Percentiles rank a stretch among this genome's conserved stretches.
These are phyloP conservation scores for Ctenicera cuprea DNA, from an alignment of 2,888 invertebrate genomes.

Conservation along the genomic window DNA sequence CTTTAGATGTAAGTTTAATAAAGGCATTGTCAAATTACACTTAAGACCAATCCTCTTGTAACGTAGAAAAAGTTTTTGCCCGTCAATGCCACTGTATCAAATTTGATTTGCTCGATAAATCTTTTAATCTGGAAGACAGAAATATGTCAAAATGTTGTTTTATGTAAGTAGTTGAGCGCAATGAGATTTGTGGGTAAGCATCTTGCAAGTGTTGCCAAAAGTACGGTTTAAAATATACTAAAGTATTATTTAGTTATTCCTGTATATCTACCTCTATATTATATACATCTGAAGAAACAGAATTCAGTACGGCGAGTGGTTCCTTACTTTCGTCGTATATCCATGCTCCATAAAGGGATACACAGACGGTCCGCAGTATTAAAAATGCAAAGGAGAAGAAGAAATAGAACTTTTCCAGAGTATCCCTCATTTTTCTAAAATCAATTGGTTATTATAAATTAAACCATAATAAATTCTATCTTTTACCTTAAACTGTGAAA, in stretches of 20 bases:
- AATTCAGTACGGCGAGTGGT: constrained; percentile 74
- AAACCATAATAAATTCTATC: not conserved
- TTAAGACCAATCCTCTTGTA: constrained; percentile 67
- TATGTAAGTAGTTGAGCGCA: not conserved
- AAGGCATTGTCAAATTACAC: constrained; percentile 57
- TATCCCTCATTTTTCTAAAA: constrained; percentile 44
- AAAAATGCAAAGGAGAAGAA: constrained; percentile 68
- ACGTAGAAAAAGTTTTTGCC: constrained; percentile 68
- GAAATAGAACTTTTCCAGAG: constrained; percentile 62
- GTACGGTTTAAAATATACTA: too few species aligned
- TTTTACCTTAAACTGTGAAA: constrained; percentile 77
- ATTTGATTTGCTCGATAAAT: constrained; percentile 67
- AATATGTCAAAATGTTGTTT: constrained; percentile 35
- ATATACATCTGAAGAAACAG: constrained; percentile 79
- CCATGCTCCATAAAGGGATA: constrained; percentile 66
- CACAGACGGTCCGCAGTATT: constrained; percentile 62
- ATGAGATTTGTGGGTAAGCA: too few species aligned
- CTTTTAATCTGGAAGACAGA: constrained; percentile 64
- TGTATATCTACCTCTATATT: constrained; percentile 66
- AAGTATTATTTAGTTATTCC: too few species aligned
- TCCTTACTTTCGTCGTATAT: constrained; percentile 67
- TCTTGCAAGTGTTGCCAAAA: too few species aligned
- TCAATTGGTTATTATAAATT: not conserved
- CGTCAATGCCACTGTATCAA: constrained; percentile 66
- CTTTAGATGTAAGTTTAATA: constrained; percentile 64